phyloP scores from a whole-genome alignment of 2,888 invertebrate species.

The Caenorhabditis sp. region DNA sequence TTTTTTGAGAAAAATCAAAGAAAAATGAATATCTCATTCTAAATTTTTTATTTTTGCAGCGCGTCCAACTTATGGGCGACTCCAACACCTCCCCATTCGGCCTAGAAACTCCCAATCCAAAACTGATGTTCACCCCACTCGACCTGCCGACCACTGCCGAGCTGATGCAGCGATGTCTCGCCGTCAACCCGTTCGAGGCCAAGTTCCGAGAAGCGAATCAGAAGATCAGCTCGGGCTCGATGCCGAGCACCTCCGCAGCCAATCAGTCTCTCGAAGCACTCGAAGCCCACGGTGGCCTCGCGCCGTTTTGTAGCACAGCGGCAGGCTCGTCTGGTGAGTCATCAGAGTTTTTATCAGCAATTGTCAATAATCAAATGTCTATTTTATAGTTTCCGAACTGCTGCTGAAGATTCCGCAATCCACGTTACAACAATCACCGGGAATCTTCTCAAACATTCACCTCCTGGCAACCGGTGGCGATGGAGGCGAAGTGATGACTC shows the following conservation, averaged over 20 bases:
- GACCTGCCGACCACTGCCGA: constrained; percentile 82
- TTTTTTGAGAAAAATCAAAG: no score
- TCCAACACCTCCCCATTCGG: constrained; percentile 39
- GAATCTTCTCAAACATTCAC: constrained; percentile 79
- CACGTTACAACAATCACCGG: constrained; percentile 74
- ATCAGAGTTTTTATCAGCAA: no score
- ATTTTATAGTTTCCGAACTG: constrained; percentile 49
- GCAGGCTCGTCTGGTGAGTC: constrained; percentile 22
- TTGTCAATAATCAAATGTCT: no score
- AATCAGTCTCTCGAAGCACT: constrained; percentile 63
- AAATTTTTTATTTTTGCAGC: constrained; percentile 42
- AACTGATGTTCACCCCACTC: constrained; percentile 57
- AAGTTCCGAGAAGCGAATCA: constrained; percentile 82
- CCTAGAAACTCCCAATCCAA: constrained; percentile 64
- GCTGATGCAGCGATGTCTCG: constrained; percentile 80
- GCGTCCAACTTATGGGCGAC: constrained; percentile 58
- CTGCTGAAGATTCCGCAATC: constrained; percentile 64
- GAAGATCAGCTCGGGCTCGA: constrained; percentile 67
- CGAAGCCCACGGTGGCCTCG: constrained; percentile 72
- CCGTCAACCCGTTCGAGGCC: constrained; percentile 81
- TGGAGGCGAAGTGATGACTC: constrained; percentile 67
- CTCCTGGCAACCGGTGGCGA: constrained; percentile 73
- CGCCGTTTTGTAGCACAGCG: constrained; percentile 60
- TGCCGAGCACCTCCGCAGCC: constrained; percentile 53
- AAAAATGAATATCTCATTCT: neutral